Conservation (phyloP, 1,140 invertebrate genomes). For the Telenomus remus region DNA sequence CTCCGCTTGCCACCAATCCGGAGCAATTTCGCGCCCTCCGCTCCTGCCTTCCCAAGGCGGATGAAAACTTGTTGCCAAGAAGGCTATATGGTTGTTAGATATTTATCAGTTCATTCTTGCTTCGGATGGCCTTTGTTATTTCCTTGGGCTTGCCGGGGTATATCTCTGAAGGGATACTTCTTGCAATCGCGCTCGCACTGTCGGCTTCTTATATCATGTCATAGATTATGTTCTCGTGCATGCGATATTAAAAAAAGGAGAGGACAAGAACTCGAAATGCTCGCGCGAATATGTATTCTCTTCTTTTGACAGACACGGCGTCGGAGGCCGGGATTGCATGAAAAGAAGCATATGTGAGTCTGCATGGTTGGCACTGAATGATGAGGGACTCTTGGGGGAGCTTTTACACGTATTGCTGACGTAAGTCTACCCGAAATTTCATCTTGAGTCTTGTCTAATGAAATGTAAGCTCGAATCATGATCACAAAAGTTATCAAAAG, state of each 20-base stretch:
- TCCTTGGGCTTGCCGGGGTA: slow-evolving; percentile 7
- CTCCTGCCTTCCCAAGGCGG: not conserved
- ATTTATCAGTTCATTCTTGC: slow-evolving; percentile 51
- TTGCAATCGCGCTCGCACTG: slow-evolving; percentile 28
- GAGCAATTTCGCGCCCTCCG: slow-evolving; percentile 20
- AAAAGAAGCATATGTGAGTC: slow-evolving; percentile 74
- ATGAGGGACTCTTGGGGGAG: slow-evolving; percentile 75
- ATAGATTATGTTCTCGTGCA: slow-evolving; percentile 43
- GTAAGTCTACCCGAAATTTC: slow-evolving; percentile 67
- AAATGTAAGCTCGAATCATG: slow-evolving; percentile 31
- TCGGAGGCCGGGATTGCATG: slow-evolving; percentile 70
- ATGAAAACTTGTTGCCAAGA: slow-evolving; percentile 46
- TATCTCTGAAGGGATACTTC: slow-evolving; percentile 35
- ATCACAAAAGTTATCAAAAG: too few relatives aligned
- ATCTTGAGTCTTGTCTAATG: slow-evolving; percentile 45
- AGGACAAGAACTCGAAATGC: slow-evolving; percentile 31
- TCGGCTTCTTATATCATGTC: slow-evolving; percentile 36
- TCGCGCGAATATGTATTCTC: slow-evolving; percentile 55
- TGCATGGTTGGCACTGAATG: slow-evolving; percentile 68
- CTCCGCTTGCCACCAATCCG: slow-evolving; percentile 17
- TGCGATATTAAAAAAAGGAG: slow-evolving; percentile 44
- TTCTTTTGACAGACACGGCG: slow-evolving; percentile 62
- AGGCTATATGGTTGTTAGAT: slow-evolving; percentile 34
- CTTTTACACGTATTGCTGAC: slow-evolving; percentile 75
- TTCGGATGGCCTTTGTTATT: slow-evolving; percentile 34